Conservation (phyloP, 2,797 vertebrate genomes). For the Oophaga sylvatica region DNA sequence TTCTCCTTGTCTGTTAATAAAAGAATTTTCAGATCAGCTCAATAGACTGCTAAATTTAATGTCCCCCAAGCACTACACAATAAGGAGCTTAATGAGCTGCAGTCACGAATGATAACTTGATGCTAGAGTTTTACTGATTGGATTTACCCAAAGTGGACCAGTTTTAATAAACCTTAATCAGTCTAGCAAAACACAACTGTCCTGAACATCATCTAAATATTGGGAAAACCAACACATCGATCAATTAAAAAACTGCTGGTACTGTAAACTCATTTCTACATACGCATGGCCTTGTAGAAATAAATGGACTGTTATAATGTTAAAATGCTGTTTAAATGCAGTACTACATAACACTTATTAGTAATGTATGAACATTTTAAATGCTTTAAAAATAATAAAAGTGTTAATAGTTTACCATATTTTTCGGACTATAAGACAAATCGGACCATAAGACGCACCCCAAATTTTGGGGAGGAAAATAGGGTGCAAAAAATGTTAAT, state of each 20-base stretch:
- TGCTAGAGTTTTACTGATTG: conserved; percentile 50
- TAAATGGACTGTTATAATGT: not conserved
- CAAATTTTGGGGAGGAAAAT: no score
- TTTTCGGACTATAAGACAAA: no score
- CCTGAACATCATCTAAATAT: conserved; percentile 33
- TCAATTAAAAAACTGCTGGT: conserved; percentile 31
- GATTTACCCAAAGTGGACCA: conserved; percentile 46
- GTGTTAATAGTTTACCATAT: no score
- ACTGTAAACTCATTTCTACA: not conserved
- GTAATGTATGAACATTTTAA: not conserved
- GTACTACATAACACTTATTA: not conserved
- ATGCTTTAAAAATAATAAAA: no score
- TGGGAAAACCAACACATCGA: conserved; percentile 33
- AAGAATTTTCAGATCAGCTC: conserved; percentile 47
- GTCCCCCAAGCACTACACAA: conserved; percentile 51
- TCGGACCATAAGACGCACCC: no score
- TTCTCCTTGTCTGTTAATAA: conserved; percentile 49
- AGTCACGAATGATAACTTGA: conserved; percentile 56
- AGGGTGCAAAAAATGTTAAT: no score
- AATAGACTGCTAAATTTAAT: conserved; percentile 55
- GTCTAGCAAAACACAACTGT: conserved; percentile 31
- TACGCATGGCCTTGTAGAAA: not conserved
- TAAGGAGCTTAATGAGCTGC: conserved; percentile 55
- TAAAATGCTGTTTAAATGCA: not conserved
- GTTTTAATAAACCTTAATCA: conserved; percentile 39